A percentile compares a stretch with the other conserved stretches of the same genome.
Evolutionary conservation across 2,888 invertebrate species (phyloP).

Genomic region (Polietes domitor): DNA sequence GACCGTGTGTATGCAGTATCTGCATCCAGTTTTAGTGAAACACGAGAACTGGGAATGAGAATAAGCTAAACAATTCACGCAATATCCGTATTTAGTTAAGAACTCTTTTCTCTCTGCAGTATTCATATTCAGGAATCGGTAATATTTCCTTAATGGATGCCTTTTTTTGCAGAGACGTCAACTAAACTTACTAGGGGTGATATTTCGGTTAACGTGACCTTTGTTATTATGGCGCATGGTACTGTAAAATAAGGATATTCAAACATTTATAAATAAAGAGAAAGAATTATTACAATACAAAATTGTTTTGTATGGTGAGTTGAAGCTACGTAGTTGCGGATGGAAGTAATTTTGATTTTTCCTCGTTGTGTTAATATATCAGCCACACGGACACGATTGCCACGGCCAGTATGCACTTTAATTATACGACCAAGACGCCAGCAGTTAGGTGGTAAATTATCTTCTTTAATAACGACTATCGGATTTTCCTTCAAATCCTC

Average conservation of each 20-base stretch:
- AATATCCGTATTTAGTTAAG: background rate
- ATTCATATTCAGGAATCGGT: background rate
- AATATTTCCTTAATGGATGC: background rate
- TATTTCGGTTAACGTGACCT: background rate
- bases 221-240: background rate
- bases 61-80: background rate
- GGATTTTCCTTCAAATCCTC: background rate
- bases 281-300: background rate
- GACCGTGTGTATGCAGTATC: no score
- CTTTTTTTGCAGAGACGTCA: background rate
- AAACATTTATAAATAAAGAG: background rate
- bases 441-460: background rate
- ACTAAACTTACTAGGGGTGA: background rate
- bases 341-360: background rate
- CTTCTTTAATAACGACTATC: conserved; percentile 12
- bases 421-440: background rate
- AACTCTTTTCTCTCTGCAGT: background rate
- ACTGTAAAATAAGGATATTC: background rate
- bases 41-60: background rate
- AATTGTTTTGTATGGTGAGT: background rate
- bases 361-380: background rate
- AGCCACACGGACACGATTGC: background rate
- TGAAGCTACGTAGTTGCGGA: no score
- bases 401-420: background rate
- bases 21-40: background rate